Conservation (phyloP, 2,797 vertebrate species). For the Liparis tanakae region DNA sequence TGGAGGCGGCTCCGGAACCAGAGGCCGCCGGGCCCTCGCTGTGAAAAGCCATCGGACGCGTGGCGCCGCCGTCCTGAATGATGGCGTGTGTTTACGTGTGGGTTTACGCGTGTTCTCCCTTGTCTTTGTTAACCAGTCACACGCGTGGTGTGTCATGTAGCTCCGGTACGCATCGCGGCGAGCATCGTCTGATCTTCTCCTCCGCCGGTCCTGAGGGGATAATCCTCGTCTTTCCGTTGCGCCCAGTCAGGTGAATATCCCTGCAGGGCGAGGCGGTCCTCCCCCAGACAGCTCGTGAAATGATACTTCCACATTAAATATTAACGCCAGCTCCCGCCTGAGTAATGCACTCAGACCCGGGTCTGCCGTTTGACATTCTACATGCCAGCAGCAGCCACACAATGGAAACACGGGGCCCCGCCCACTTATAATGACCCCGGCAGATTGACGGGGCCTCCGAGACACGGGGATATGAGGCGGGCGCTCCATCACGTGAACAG, state of each 20-base stretch:
- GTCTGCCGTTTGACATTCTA: slow-evolving; percentile 56
- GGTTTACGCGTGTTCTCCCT: neutral
- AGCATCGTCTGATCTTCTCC: too few species aligned
- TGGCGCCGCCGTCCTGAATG: neutral
- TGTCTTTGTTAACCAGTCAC: slow-evolving; percentile 18
- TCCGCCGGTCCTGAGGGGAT: slow-evolving; percentile 19
- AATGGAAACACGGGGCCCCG: slow-evolving; percentile 1
- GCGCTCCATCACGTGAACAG: neutral
- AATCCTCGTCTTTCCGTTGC: slow-evolving; percentile 47
- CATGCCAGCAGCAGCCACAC: slow-evolving; percentile 35
- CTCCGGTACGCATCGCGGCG: too few species aligned
- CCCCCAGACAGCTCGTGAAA: slow-evolving; percentile 57
- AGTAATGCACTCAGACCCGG: slow-evolving; percentile 32
- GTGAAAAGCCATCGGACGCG: slow-evolving; percentile 33
- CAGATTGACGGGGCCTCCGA: neutral
- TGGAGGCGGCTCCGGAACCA: slow-evolving; percentile 10
- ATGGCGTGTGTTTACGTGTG: neutral
- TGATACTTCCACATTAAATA: slow-evolving; percentile 74
- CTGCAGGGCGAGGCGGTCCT: slow-evolving; percentile 56
- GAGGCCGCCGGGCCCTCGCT: slow-evolving; percentile 17
- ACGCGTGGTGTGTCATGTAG: neutral
- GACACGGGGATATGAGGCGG: too few species aligned
- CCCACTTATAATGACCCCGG: neutral
- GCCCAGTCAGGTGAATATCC: slow-evolving; percentile 55
- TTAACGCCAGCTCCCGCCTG: slow-evolving; percentile 65